phyloP scores from a whole-genome alignment of 2,888 invertebrate species.

The Apomyelois bistriatella region DNA sequence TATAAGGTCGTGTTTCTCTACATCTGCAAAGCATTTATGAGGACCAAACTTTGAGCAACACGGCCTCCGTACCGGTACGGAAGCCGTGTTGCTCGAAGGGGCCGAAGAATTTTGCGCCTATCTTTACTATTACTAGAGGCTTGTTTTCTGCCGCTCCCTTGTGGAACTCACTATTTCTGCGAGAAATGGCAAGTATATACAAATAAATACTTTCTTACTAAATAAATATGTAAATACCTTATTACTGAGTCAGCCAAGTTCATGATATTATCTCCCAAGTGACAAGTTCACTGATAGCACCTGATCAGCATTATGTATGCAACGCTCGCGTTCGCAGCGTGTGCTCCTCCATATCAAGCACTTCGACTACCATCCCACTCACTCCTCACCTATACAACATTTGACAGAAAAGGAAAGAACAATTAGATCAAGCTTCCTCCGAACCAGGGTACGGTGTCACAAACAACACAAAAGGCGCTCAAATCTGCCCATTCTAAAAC shows the following conservation, averaged over 20 bases:
- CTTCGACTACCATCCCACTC: slow-evolving; percentile 42
- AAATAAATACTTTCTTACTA: no score
- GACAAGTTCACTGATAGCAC: slow-evolving; percentile 70
- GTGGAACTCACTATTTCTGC: no score
- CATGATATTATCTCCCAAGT: slow-evolving; percentile 53
- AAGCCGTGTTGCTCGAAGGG: no score
- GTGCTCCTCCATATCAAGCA: slow-evolving; percentile 69
- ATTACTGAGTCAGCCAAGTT: background rate
- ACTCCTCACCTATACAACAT: slow-evolving; percentile 25
- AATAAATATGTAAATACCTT: background rate
- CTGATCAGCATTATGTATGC: slow-evolving; percentile 61
- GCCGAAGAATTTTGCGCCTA: no score
- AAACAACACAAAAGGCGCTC: slow-evolving; percentile 74
- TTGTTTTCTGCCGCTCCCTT: no score
- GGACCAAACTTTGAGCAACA: no score
- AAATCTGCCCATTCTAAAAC: slow-evolving; percentile 46
- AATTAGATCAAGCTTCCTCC: slow-evolving; percentile 56
- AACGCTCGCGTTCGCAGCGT: slow-evolving; percentile 44
- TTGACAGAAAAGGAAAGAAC: slow-evolving; percentile 39
- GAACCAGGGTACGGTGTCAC: slow-evolving; percentile 76
- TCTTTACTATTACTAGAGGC: no score
- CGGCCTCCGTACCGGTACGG: no score
- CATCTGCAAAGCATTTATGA: no score
- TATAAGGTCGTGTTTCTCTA: no score
- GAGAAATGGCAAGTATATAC: no score